These are phyloP conservation scores for Drosophila austrosaltans DNA, from an alignment of 2,888 invertebrate genomes.

Conservation along the genomic window DNA sequence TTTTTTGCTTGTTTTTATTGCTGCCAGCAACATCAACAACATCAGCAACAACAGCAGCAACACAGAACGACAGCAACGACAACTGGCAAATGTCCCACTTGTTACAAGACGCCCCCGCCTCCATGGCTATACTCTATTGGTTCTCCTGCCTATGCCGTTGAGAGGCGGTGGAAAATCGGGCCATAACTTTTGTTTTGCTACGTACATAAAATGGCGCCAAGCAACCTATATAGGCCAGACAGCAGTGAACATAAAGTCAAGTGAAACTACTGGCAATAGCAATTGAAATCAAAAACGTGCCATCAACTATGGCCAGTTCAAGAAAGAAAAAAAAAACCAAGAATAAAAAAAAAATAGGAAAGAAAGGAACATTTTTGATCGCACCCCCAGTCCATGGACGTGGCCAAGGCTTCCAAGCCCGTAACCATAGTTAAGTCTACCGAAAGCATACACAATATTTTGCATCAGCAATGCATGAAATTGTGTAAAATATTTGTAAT, in stretches of 20 bases:
- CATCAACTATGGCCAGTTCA: conserved; percentile 52
- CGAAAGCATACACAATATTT: neutral
- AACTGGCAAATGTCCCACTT: conserved; percentile 78
- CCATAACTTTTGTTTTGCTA: conserved; percentile 77
- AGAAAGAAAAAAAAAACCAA: conserved; percentile 18
- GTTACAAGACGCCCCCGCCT: conserved; percentile 61
- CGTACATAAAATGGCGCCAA: conserved; percentile 74
- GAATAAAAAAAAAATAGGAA: neutral
- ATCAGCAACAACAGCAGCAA: conserved; percentile 45
- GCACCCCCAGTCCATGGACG: neutral
- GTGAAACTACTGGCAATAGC: conserved; percentile 54
- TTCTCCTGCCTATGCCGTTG: conserved; percentile 32
- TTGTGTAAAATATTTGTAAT: too few relatives aligned
- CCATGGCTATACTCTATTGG: conserved; percentile 21
- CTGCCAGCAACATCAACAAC: conserved; percentile 65
- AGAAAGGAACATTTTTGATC: conserved; percentile 24
- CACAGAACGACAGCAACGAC: conserved; percentile 41
- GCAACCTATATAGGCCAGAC: conserved; percentile 79
- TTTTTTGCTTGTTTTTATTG: conserved; percentile 74
- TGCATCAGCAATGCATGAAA: too few relatives aligned
- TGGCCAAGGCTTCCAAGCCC: too few relatives aligned
- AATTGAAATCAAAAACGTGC: conserved; percentile 71
- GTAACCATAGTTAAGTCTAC: neutral
- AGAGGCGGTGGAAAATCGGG: conserved; percentile 64
- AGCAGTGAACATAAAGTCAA: conserved; percentile 46